These are phyloP conservation scores for Thereva nobilitata DNA, from an alignment of 2,888 invertebrate genomes.

Conservation along the genomic window DNA sequence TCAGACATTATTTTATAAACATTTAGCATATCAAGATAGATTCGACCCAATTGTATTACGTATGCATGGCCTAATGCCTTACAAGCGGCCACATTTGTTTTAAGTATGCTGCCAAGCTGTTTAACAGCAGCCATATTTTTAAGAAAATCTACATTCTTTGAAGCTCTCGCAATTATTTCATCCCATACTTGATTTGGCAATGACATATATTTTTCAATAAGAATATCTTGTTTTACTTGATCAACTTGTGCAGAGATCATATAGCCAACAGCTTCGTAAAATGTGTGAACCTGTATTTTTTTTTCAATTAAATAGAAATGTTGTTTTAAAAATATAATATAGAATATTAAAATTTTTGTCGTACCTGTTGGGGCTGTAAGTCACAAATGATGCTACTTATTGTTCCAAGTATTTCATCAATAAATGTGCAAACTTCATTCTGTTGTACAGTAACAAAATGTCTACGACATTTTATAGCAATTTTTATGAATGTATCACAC, in stretches of 20 bases:
- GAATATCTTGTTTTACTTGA: slow-evolving; percentile 84
- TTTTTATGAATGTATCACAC: slow-evolving; percentile 99
- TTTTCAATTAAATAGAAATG: neutral
- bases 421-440: slow-evolving; percentile 96
- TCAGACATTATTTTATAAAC: slow-evolving; percentile 98
- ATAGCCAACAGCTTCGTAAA: slow-evolving; percentile 98
- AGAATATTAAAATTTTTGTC: neutral
- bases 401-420: slow-evolving; percentile 95
- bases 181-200: slow-evolving; percentile 98
- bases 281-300: slow-evolving; percentile 72
- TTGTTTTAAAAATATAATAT: neutral
- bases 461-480: slow-evolving; percentile 95
- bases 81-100: slow-evolving; percentile 99
- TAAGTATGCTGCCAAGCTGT: slow-evolving; percentile 95
- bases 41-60: slow-evolving; percentile 91
- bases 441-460: slow-evolving; percentile 97
- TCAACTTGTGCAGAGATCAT: slow-evolving; percentile 98
- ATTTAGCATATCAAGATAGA: slow-evolving; percentile 98
- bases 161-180: slow-evolving; percentile 95
- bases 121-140: slow-evolving; percentile 96
- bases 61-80: slow-evolving; percentile 97
- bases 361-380: slow-evolving; percentile 94
- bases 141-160: slow-evolving; percentile 93
- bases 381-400: slow-evolving; percentile 99
- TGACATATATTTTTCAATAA: slow-evolving; percentile 97